A percentile compares a stretch with the other conserved stretches of the same genome.
phyloP scores from a whole-genome alignment of 2,888 invertebrate species.

The Acleris literana region DNA sequence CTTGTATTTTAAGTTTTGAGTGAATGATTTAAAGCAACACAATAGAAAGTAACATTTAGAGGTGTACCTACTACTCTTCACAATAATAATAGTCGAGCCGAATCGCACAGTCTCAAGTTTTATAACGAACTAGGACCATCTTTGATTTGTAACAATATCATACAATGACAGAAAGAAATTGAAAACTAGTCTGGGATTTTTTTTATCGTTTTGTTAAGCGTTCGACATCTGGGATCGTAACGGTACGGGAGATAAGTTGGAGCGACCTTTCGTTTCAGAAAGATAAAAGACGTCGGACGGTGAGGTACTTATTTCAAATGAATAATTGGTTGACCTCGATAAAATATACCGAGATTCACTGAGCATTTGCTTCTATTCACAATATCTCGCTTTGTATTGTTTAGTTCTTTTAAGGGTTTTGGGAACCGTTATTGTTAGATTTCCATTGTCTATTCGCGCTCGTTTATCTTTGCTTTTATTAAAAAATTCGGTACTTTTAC shows the following conservation, averaged over 20 bases:
- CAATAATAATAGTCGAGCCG: too few relatives aligned
- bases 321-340: conserved; percentile 37
- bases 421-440: conserved; percentile 25
- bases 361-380: conserved; percentile 28
- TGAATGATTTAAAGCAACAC: too few relatives aligned
- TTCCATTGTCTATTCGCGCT: conserved; percentile 19
- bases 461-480: conserved; percentile 27
- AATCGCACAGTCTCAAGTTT: too few relatives aligned
- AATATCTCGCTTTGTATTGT: conserved; percentile 31
- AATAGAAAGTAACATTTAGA: too few relatives aligned
- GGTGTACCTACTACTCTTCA: too few relatives aligned
- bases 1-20: too few relatives aligned
- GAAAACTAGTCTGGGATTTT: not conserved
- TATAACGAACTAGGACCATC: too few relatives aligned
- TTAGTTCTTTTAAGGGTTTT: conserved; percentile 29
- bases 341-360: conserved; percentile 30
- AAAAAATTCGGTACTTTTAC: conserved; percentile 5
- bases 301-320: conserved; percentile 31
- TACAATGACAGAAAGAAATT: too few relatives aligned
- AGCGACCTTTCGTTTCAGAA: conserved; percentile 23
- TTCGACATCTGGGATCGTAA: conserved; percentile 15
- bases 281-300: conserved; percentile 22
- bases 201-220: conserved; percentile 1
- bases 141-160: too few relatives aligned
- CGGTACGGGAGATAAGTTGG: conserved; percentile 14